phyloP scores from a whole-genome alignment of 2,797 vertebrate genomes.

The Hydrophis major region DNA sequence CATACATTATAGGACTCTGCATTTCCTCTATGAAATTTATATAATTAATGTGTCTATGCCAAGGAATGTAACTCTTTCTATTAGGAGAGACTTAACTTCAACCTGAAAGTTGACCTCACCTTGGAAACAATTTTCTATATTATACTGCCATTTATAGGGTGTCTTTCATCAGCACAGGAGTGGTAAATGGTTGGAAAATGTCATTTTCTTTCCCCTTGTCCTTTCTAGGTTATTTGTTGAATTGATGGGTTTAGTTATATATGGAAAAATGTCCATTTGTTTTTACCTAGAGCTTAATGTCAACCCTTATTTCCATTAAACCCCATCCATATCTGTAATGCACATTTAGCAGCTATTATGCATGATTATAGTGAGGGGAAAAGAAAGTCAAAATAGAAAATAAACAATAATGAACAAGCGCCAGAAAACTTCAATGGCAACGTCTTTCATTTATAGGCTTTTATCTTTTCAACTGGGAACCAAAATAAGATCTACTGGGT shows the following conservation, averaged over 20 bases:
- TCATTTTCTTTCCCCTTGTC: constrained; percentile 16
- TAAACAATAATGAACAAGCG: not conserved
- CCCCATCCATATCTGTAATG: constrained; percentile 27
- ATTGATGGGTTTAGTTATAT: constrained; percentile 44
- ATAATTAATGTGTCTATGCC: constrained; percentile 50
- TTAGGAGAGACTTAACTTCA: constrained; percentile 13
- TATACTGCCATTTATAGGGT: constrained; percentile 38
- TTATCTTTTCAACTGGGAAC: not conserved
- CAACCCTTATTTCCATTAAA: constrained; percentile 15
- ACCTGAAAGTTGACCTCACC: constrained; percentile 35
- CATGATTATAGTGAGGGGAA: not conserved
- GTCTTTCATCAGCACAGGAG: constrained; percentile 32
- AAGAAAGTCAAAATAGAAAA: not conserved
- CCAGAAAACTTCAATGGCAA: not conserved
- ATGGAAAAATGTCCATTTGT: not conserved
- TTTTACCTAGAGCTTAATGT: constrained; percentile 19
- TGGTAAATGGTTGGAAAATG: constrained; percentile 13
- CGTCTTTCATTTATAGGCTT: not conserved
- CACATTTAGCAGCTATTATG: constrained; percentile 10
- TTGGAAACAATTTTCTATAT: constrained; percentile 19
- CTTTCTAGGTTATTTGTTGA: constrained; percentile 33
- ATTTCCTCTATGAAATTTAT: constrained; percentile 58
- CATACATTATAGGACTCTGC: constrained; percentile 30
- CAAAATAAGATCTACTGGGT: not conserved
- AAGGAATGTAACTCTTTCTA: constrained; percentile 39